Evolutionary conservation across 1,140 invertebrate genomes (phyloP).

Genomic region (Macrosteles quadrilineatus): DNA sequence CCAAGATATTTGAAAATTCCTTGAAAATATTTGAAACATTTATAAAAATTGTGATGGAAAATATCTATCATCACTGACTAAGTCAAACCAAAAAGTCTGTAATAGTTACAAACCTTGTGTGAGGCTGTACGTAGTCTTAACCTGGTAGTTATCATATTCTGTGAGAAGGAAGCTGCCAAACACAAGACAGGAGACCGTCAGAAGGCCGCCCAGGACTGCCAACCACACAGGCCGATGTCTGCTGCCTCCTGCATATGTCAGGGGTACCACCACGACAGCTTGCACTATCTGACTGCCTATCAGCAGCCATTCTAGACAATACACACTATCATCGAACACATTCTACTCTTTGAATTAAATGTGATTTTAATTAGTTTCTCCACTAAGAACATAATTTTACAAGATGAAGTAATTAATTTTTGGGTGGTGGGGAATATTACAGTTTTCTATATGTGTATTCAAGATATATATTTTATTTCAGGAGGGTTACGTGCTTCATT

Average conservation of each 20-base stretch:
- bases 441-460: too few species aligned
- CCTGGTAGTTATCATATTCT: neutral
- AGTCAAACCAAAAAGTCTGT: too few species aligned
- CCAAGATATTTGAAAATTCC: too few species aligned
- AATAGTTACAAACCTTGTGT: slow-evolving; percentile 14
- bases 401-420: too few species aligned
- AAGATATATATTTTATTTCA: too few species aligned
- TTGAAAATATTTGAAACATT: too few species aligned
- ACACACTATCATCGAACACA: neutral
- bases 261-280: slow-evolving; percentile 22
- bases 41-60: too few species aligned
- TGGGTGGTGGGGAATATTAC: too few species aligned
- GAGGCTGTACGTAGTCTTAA: slow-evolving; percentile 22
- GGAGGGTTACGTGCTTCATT: too few species aligned
- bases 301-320: slow-evolving; percentile 33
- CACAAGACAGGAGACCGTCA: slow-evolving; percentile 6
- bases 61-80: too few species aligned
- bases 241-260: slow-evolving; percentile 34
- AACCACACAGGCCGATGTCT: slow-evolving; percentile 32
- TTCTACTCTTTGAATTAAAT: neutral
- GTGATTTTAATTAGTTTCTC: too few species aligned
- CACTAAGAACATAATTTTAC: too few species aligned
- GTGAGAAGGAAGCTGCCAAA: neutral
- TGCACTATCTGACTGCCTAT: slow-evolving; percentile 33
- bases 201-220: slow-evolving; percentile 28